Evolutionary conservation across 2,888 invertebrate species (phyloP), one percentile per base, ranked within the genome.

Genomic region (Orthosia gothica): DNA sequence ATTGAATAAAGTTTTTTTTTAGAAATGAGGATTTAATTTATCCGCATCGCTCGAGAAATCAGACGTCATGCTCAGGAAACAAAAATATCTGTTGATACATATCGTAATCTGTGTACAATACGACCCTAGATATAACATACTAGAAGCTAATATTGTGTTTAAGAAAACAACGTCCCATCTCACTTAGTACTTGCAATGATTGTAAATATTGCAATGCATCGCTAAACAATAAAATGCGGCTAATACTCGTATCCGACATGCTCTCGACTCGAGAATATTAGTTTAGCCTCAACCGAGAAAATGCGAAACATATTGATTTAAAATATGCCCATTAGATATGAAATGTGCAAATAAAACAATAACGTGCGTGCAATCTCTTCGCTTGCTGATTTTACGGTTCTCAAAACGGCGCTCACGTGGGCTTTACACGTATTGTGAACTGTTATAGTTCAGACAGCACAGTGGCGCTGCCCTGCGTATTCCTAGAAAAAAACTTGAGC

Each of bases 1-100:
- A 81, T 70, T 75, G 59, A 75, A 85, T 77, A 63, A 79, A 74
- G 69, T 54, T 18, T n/a, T 73, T 79, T 75, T 82, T 74, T n/a
- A n/a, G 57, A 58, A 70, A 50, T 32, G 4, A 16, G 18, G 57
- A 74, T 69, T 76, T 74, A 12, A n/a, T 67, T 70, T 49, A 74
- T 79, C 65, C 59, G 67, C 54, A 52, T 54, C 64, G 67, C 69
- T 77, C 70, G 74, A 75, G 5, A 75, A 76, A 79, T 55, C 63
- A 65, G 49, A 15, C 13, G 40, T 50, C 50, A 50, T 50, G 15
- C 18, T 50, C 15, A 15, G 20, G 18, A 16, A 23, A 54, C 40
- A 45, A 45, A 61, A 45, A 20, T 20, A n/a, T 20, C 7, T 13
- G 9, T 40, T 40, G 40, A 40, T 40, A n/a, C 54, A 11, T 23